Evolutionary conservation across 2,113 vertebrate species (phyloP).

Genomic region (Atrichornis clamosus): DNA sequence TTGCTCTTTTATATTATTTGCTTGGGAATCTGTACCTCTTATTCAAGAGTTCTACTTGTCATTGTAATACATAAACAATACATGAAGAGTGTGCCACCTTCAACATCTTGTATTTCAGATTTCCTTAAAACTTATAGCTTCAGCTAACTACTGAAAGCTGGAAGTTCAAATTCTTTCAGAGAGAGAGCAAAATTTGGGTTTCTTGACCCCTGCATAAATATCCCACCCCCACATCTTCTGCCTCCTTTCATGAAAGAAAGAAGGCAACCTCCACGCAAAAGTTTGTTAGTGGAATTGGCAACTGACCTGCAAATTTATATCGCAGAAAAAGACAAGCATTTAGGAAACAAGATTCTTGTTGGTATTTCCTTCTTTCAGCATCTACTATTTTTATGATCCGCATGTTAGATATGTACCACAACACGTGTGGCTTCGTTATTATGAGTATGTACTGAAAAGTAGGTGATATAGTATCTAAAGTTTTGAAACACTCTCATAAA

Average conservation of each 20-base stretch:
- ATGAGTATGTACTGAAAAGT: background rate
- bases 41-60: background rate
- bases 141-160: background rate
- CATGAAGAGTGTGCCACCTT: background rate
- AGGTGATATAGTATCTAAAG: background rate
- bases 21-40: background rate
- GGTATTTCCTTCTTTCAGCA: background rate
- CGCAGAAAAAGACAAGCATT: background rate
- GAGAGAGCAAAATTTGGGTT: background rate
- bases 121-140: background rate
- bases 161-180: background rate
- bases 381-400: background rate
- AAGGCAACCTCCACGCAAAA: background rate
- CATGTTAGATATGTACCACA: background rate
- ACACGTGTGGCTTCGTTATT: background rate
- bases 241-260: background rate
- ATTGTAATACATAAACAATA: background rate
- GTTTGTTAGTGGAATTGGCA: background rate
- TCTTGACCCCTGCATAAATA: background rate
- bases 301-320: background rate
- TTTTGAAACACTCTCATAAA: background rate
- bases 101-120: background rate
- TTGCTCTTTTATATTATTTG: background rate
- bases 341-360: background rate
- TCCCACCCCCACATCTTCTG: background rate